Evolutionary conservation across 2,797 vertebrate species (phyloP).

Genomic region (Pseudopleuronectes americanus): DNA sequence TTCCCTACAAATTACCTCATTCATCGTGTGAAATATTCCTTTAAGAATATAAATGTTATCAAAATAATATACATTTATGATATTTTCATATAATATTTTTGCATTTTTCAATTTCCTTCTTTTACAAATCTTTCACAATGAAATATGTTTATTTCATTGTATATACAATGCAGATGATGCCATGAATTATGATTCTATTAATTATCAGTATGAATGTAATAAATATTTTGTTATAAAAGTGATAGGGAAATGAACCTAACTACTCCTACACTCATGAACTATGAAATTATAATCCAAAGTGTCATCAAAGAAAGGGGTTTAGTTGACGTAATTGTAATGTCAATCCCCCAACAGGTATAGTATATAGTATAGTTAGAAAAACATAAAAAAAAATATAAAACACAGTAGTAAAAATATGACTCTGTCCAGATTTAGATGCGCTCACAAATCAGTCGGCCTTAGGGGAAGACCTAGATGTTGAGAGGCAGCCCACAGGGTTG

Average conservation of each 20-base stretch:
- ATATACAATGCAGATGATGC: not conserved
- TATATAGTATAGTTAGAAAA: not conserved
- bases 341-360: not conserved
- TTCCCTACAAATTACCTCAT: not conserved
- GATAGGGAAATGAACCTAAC: not conserved
- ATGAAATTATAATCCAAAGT: not conserved
- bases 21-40: not conserved
- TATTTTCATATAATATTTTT: too few relatives aligned
- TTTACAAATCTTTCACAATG: not conserved
- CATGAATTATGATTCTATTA: not conserved
- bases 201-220: not conserved
- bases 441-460: constrained; percentile 18
- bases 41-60: not conserved
- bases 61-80: too few relatives aligned
- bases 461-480: constrained; percentile 47
- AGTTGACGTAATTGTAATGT: not conserved
- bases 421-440: constrained; percentile 10
- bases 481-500: constrained; percentile 39
- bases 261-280: too few relatives aligned
- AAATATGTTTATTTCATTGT: not conserved
- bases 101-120: not conserved
- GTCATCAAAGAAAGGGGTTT: not conserved
- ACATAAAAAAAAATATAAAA: constrained; percentile 2
- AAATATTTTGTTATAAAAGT: not conserved
- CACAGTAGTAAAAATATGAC: not conserved